Evolutionary conservation across 2,888 invertebrate genomes (phyloP), one percentile per base, ranked within the genome.

Genomic region (Phyllotreta striolata): DNA sequence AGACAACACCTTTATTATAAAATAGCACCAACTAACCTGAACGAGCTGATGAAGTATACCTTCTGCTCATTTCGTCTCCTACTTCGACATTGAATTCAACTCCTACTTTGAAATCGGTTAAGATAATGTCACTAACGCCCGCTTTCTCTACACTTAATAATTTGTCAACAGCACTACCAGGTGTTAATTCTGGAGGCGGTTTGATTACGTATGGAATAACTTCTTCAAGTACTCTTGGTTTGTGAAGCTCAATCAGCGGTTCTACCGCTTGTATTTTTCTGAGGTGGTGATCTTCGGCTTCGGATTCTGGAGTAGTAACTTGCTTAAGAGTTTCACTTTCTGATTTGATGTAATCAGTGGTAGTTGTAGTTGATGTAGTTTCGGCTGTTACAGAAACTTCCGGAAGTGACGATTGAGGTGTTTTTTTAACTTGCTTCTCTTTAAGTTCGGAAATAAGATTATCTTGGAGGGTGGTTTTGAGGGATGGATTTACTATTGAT

Each of bases 61-160:
- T 78, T 71, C 74, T 73, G 64, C 79, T 75, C 76, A 79, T 80
- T 72, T 79, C 79, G 67, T 77, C 77, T 59, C 70, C 74, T 60
- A 74, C 72, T 72, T 76, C 78, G 59, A 76, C 76, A 74, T 77
- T 76, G 71, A 78, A 76, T 67, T 77, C 76, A 56, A 77, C 73
- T 63, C 77, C 76, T 64, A 78, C 74, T 70, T 75, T 75, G 59
- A 72, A 76, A 66, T 77, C 76, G 12, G 76, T 73, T 44, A 76
- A 54, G 58, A 73, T 69, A 51, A 73, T 69, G 55, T 76, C 75
- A 68, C 74, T 73, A 10, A 63, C 62, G 49, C 73, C 72, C 8
- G 68, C 64, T 38, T 73, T 73, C 65, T 77, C 75, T 44, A 78
- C 72, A 67, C 73, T 74, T 52, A 68, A 74, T 14, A 77, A 58